Percentiles rank a stretch among this genome's conserved stretches.
These are phyloP conservation scores for Salminus brasiliensis DNA, from an alignment of 2,113 vertebrate species.

Conservation along the genomic window DNA sequence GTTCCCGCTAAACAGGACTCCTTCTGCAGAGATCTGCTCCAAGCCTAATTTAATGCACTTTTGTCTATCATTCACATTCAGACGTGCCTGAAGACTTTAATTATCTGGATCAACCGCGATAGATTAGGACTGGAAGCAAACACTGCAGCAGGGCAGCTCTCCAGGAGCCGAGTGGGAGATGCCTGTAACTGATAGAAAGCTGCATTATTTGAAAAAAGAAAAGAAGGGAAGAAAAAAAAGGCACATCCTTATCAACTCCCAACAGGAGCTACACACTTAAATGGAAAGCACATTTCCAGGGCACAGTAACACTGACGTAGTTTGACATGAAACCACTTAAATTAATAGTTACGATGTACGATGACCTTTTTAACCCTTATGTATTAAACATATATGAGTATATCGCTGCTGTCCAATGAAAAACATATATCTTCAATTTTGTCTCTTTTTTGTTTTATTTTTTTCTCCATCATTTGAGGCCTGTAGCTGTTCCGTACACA, in stretches of 20 bases:
- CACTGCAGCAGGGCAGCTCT: not conserved
- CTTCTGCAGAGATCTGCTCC: not conserved
- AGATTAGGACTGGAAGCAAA: conserved; percentile 13
- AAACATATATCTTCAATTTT: too few species aligned
- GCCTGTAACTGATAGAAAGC: not conserved
- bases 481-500: too few species aligned
- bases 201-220: not conserved
- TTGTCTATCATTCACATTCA: not conserved
- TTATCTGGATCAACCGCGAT: not conserved
- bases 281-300: not conserved
- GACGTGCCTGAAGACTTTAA: not conserved
- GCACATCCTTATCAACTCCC: too few species aligned
- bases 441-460: too few species aligned
- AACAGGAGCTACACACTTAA: not conserved
- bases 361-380: too few species aligned
- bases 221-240: not conserved
- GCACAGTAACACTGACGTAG: too few species aligned
- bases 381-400: too few species aligned
- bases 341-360: too few species aligned
- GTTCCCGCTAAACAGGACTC: not conserved
- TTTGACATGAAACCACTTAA: too few species aligned
- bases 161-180: not conserved
- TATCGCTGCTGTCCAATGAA: too few species aligned
- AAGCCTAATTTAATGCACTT: not conserved
- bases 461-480: too few species aligned